Conservation (phyloP, 2,113 vertebrate genomes). For the Phaethornis superciliosus region DNA sequence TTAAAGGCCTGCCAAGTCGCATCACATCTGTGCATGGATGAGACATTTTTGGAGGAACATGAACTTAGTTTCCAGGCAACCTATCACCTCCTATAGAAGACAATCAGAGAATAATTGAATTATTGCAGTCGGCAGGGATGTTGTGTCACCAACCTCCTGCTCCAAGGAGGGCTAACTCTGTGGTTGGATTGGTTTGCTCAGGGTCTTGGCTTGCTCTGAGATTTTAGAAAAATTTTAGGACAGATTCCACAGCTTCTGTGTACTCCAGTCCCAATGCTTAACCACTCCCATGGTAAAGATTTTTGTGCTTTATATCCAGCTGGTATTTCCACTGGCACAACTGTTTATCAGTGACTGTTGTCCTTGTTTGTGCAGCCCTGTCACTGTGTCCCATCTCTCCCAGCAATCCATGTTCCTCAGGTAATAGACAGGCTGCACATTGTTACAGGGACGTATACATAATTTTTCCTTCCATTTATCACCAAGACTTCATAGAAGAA, state of each 20-base stretch:
- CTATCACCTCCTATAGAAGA: neutral
- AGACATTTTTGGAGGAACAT: neutral
- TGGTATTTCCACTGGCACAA: neutral
- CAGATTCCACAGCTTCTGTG: neutral
- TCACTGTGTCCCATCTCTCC: accelerated
- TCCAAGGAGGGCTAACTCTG: neutral
- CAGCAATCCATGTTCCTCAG: neutral
- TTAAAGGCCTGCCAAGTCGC: neutral
- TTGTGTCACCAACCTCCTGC: neutral
- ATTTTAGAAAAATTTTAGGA: neutral
- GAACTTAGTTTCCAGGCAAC: neutral
- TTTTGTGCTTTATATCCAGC: neutral
- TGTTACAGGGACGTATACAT: neutral
- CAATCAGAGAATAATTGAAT: neutral
- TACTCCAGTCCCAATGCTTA: neutral
- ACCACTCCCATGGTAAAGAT: neutral
- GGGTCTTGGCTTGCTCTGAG: neutral
- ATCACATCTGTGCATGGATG: neutral
- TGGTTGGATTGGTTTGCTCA: neutral
- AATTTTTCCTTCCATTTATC: neutral
- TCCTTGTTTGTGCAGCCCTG: neutral
- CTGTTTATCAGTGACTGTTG: neutral
- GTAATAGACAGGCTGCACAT: neutral
- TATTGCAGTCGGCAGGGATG: neutral
- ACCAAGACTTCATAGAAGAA: neutral